phyloP scores from a whole-genome alignment of 2,888 invertebrate species.

The Sinelater perroti region DNA sequence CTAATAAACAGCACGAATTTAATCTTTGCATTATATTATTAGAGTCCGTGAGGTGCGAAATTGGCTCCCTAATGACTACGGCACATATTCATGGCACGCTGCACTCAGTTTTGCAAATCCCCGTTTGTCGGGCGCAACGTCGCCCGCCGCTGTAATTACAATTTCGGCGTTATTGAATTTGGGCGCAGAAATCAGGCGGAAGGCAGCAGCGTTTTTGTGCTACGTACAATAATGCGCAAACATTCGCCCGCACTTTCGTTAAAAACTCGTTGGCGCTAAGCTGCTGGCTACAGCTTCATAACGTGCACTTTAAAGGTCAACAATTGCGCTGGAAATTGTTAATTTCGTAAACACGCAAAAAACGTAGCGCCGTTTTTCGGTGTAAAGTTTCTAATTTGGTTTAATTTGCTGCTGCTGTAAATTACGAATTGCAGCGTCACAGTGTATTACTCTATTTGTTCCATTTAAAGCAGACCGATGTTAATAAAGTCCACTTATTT shows the following conservation, averaged over 20 bases:
- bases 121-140: constrained; percentile 27
- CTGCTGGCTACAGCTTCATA: neutral
- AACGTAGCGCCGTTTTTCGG: too few species aligned
- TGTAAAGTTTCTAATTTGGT: too few species aligned
- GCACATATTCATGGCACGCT: constrained; percentile 37
- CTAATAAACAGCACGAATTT: constrained; percentile 34
- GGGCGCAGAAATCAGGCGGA: neutral
- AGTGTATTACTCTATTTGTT: too few species aligned
- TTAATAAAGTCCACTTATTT: too few species aligned
- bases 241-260: constrained; percentile 9
- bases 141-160: constrained; percentile 22
- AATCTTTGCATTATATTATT: constrained; percentile 52
- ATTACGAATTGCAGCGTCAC: too few species aligned
- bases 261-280: constrained; percentile 16
- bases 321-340: neutral
- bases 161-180: constrained; percentile 12
- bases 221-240: neutral
- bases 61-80: constrained; percentile 53
- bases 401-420: too few species aligned
- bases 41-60: constrained; percentile 56
- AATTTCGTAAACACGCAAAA: too few species aligned
- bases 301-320: constrained; percentile 3
- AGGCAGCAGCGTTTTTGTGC: neutral
- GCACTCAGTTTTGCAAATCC: constrained; percentile 37
- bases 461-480: too few species aligned